Percentiles rank a stretch among this genome's conserved stretches.
phyloP scores from a whole-genome alignment of 2,113 vertebrate species.

The Psittacula cyanocephala region DNA sequence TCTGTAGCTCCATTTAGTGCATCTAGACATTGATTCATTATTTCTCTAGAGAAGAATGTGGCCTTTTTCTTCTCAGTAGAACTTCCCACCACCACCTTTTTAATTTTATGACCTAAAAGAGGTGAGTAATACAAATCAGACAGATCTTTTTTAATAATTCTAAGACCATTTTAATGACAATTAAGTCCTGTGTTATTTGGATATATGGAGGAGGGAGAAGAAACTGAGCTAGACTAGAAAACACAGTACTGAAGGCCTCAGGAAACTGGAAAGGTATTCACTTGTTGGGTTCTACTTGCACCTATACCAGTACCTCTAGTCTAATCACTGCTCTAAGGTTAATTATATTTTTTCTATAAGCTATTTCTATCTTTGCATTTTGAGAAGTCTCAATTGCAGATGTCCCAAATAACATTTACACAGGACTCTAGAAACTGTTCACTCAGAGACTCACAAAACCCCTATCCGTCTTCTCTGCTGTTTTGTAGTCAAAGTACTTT shows the following conservation, averaged over 20 bases:
- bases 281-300: neutral
- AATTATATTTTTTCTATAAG: neutral
- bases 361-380: neutral
- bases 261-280: neutral
- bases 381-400: neutral
- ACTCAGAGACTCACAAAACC: neutral
- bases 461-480: neutral
- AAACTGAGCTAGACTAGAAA: neutral
- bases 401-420: neutral
- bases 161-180: neutral
- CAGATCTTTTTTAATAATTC: neutral
- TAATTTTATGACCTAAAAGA: neutral
- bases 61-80: neutral
- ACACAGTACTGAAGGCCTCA: neutral
- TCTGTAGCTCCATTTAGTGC: neutral
- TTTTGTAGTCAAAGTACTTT: neutral
- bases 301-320: neutral
- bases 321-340: neutral
- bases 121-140: neutral
- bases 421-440: neutral
- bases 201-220: neutral
- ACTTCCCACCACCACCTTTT: neutral
- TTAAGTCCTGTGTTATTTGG: neutral
- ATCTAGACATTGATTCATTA: neutral
- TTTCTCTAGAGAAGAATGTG: neutral